These are phyloP conservation scores for Xanthorhoe designata DNA, from an alignment of 2,888 invertebrate species.

Conservation along the genomic window DNA sequence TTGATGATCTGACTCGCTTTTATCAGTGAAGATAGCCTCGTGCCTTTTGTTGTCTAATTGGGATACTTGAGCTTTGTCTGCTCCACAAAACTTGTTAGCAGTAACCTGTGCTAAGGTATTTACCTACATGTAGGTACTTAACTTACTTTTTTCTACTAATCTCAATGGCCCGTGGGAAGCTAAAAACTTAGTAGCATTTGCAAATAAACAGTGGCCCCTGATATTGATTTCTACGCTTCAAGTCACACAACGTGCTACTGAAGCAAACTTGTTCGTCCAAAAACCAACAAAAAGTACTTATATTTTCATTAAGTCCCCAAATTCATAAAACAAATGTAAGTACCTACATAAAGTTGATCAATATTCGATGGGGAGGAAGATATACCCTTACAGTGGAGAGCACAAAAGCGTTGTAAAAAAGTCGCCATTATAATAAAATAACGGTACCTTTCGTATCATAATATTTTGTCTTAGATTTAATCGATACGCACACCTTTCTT, in stretches of 20 bases:
- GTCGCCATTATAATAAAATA: neutral
- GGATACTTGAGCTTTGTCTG: conserved; percentile 24
- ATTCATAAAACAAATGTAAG: too few species aligned
- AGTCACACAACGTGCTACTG: neutral
- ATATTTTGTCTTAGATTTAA: neutral
- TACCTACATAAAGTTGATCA: too few species aligned
- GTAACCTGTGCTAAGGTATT: neutral
- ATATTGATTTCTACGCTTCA: neutral
- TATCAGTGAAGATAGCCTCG: conserved; percentile 53
- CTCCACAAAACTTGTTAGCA: neutral
- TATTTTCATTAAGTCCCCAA: too few species aligned
- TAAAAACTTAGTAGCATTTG: too few species aligned
- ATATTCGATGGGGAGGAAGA: too few species aligned
- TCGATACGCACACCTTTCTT: neutral
- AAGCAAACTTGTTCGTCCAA: too few species aligned
- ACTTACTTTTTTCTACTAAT: neutral
- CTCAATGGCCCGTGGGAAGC: too few species aligned
- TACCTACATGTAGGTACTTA: neutral
- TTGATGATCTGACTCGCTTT: conserved; percentile 66
- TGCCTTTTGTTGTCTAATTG: conserved; percentile 35
- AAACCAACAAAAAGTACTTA: too few species aligned
- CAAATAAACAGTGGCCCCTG: neutral
- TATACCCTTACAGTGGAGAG: neutral
- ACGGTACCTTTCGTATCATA: neutral
- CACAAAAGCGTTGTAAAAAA: neutral